Evolutionary conservation across 30 jellyfish, hydroid and myxozoan genomes (phyloP).

Genomic region (Hydractinia echinata): DNA sequence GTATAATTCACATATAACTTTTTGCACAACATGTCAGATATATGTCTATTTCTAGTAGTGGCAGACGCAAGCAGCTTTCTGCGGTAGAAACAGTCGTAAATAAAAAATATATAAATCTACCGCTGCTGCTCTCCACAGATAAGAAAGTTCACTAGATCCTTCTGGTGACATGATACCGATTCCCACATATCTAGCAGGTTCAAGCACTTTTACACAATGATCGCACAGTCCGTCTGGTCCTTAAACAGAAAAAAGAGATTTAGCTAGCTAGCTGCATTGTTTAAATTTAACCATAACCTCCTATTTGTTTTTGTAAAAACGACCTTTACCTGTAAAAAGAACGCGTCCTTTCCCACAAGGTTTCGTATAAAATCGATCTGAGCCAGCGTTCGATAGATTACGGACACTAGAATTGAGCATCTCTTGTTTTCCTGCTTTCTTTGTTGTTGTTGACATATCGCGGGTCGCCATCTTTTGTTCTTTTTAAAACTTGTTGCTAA

Average conservation of each 20-base stretch:
- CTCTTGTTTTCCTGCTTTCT: too few relatives aligned
- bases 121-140: constrained; percentile 77
- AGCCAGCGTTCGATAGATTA: neutral
- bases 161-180: constrained; percentile 46
- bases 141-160: constrained; percentile 52
- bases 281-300: neutral
- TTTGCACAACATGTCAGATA: too few relatives aligned
- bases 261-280: neutral
- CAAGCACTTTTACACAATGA: constrained; percentile 40
- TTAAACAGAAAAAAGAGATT: neutral
- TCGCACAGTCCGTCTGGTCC: constrained; percentile 85
- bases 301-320: neutral
- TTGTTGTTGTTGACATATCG: too few relatives aligned
- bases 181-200: constrained; percentile 48
- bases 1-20: too few relatives aligned
- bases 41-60: too few relatives aligned
- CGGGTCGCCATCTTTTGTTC: too few relatives aligned
- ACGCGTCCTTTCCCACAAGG: constrained; percentile 17
- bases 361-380: neutral
- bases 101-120: constrained; percentile 14
- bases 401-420: neutral
- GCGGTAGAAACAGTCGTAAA: neutral
- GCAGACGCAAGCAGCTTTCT: neutral
- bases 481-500: too few relatives aligned
- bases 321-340: neutral